Base-by-base conservation (phyloP, 2,113 vertebrate genomes). In the Abramis brama region DNA sequence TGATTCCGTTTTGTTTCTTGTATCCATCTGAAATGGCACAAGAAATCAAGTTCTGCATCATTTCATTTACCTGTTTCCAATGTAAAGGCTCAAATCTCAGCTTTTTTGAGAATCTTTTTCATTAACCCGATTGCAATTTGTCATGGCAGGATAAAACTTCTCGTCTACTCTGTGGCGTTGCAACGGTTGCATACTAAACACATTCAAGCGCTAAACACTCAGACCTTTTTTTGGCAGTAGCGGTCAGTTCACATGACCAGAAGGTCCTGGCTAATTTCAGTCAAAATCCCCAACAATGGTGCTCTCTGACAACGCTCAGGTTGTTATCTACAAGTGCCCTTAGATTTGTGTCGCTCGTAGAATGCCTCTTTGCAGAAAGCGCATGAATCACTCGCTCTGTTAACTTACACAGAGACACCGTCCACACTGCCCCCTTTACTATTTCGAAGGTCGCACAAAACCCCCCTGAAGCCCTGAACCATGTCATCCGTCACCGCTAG, bases 271-370 rank as follows among this genome's bases (percentile, higher is more conserved):
- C 33, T 83, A 60, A 83, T 85, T 89, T 89, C 52, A 82, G 39
- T 36, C 77, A 36, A 68, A 84, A 85, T 82, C 59, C 43, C 30
- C 78, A 75, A 89, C 88, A 85, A 89, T 79, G 83, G 77, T n/a
- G 27, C 73, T 76, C 84, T 85, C 78, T 82, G 78, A 87, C 64
- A 50, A 71, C 57, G 43, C 33, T 89, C 88, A 85, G 88, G 88
- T 89, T 87, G 88, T 89, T 89, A 89, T 89, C 85, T 80, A 82
- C 64, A 81, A 88, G 83, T 88, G 87, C 87, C 85, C 79, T 86
- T 86, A 85, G 81, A 85, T 55, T 89, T 74, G 86, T 87, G 86
- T 77, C 12, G 17, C 45, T 79, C 50, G 27, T 68, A 87, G 88
- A 89, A 88, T 84, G 62, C 47, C 36, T 73, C 85, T 76, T 84